Evolutionary conservation across 2,113 vertebrate species (phyloP).

Genomic region (Antechinus flavipes): DNA sequence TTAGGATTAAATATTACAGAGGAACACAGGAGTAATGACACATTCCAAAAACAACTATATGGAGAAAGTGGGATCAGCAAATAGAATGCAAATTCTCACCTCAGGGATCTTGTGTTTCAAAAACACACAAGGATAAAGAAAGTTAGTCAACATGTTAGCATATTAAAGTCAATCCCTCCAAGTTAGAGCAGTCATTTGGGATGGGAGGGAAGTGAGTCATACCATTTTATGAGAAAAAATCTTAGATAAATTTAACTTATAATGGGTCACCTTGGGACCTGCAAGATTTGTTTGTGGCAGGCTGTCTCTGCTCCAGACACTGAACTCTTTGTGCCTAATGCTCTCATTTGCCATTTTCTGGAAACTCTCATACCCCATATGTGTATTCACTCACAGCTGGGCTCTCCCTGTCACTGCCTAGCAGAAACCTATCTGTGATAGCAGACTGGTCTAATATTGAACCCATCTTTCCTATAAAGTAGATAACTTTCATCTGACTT

Average conservation of each 20-base stretch:
- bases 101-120: neutral
- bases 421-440: neutral
- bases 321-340: neutral
- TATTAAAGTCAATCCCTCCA: neutral
- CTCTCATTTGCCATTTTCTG: neutral
- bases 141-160: neutral
- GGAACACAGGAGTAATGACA: neutral
- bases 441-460: neutral
- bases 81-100: neutral
- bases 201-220: neutral
- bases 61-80: neutral
- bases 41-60: neutral
- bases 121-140: constrained; percentile 1
- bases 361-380: neutral
- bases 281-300: neutral
- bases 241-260: neutral
- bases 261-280: neutral
- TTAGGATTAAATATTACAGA: constrained; percentile 23
- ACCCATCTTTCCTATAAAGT: neutral
- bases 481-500: neutral
- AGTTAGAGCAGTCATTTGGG: constrained; percentile 3
- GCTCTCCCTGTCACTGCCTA: neutral
- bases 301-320: neutral
- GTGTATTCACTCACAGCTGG: neutral
- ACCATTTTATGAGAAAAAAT: neutral